Conservation (phyloP, 2,888 invertebrate species). For the Spisula subtruncata region DNA sequence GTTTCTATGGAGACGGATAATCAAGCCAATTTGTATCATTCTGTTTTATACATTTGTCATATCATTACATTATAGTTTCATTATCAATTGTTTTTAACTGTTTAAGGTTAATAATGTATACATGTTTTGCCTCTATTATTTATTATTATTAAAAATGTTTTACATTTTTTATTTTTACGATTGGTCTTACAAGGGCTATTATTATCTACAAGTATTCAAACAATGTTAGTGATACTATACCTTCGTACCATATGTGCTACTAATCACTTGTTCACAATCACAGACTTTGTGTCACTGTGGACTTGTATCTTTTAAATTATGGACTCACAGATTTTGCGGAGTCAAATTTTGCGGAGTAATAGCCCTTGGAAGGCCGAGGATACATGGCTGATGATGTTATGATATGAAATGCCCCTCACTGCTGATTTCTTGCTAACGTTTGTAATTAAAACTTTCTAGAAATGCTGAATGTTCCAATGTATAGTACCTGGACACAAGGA, state of each 20-base stretch:
- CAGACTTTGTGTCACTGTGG: no score
- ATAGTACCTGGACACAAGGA: not conserved
- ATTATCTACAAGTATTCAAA: not conserved
- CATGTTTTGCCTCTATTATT: conserved; percentile 27
- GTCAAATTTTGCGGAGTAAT: not conserved
- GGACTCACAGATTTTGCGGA: not conserved
- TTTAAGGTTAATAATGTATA: conserved; percentile 7
- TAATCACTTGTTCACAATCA: no score
- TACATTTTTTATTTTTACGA: conserved; percentile 19
- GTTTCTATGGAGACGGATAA: conserved; percentile 26
- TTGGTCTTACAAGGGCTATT: conserved; percentile 8
- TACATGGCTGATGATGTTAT: conserved; percentile 44
- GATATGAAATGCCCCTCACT: conserved; percentile 41
- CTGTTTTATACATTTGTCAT: conserved; percentile 46
- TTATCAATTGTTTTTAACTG: conserved; percentile 25
- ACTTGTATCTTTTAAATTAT: not conserved
- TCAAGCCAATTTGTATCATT: conserved; percentile 39
- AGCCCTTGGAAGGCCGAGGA: conserved; percentile 25
- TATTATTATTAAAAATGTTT: conserved; percentile 32
- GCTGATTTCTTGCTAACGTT: conserved; percentile 23
- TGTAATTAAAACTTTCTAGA: not conserved
- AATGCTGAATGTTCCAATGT: not conserved
- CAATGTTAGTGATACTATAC: no score
- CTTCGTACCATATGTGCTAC: no score
- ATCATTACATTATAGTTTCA: conserved; percentile 39